Conservation (phyloP, 2,797 vertebrate genomes). For the Karalla daura region DNA sequence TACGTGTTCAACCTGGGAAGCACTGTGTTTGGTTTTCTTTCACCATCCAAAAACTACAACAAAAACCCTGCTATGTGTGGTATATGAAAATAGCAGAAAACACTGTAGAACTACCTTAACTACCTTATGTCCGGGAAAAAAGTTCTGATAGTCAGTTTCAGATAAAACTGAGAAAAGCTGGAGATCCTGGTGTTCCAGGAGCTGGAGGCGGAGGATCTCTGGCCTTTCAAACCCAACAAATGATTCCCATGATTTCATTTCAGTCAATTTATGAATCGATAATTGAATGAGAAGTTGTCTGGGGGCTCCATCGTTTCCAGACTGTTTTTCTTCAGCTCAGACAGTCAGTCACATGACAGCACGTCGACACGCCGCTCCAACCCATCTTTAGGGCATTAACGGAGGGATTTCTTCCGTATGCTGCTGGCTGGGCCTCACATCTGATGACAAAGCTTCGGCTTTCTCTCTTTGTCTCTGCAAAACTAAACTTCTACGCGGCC, state of each 20-base stretch:
- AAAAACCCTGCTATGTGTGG: no score
- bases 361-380: background rate
- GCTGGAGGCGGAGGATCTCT: background rate
- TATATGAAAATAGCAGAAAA: no score
- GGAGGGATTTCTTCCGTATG: background rate
- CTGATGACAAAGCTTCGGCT: slow-evolving; percentile 1
- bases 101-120: no score
- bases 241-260: background rate
- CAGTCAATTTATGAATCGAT: background rate
- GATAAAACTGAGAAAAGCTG: background rate
- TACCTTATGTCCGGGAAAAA: no score
- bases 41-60: no score
- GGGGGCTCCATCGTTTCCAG: background rate
- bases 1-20: no score
- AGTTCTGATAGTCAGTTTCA: background rate
- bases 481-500: no score
- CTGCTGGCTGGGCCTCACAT: slow-evolving; percentile 3
- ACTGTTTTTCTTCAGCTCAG: slow-evolving; percentile 1
- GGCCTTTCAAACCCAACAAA: background rate
- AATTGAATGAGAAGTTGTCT: background rate
- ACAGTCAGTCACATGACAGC: background rate
- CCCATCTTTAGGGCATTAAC: background rate
- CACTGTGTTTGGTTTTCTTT: no score
- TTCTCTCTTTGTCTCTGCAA: slow-evolving; percentile 8
- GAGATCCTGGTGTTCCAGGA: background rate